Evolutionary conservation across 2,797 vertebrate species (phyloP).

Genomic region (Microctenopoma stevenorrisi): DNA sequence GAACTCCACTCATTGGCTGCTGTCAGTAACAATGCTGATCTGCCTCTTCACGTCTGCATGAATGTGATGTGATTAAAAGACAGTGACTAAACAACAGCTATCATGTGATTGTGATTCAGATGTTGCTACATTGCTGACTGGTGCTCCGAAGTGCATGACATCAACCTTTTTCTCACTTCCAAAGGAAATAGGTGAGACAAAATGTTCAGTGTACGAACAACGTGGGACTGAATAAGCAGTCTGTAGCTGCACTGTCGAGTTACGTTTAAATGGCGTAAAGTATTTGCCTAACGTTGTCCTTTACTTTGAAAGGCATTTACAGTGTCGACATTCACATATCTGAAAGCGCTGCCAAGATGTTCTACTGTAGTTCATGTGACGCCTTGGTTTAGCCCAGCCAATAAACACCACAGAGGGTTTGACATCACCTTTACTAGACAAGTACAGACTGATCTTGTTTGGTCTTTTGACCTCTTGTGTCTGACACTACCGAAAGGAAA

Average conservation of each 20-base stretch:
- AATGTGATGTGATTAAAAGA: neutral
- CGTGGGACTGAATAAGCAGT: neutral
- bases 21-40: neutral
- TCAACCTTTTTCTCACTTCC: neutral
- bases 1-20: too few relatives aligned
- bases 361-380: neutral
- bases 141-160: neutral
- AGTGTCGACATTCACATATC: neutral
- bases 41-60: neutral
- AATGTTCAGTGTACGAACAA: neutral
- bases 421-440: conserved; percentile 2
- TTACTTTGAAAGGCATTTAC: conserved; percentile 5
- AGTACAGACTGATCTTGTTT: conserved; percentile 5
- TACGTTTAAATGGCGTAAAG: too few relatives aligned
- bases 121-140: neutral
- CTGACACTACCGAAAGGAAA: conserved; percentile 35
- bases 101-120: neutral
- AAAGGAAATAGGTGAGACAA: neutral
- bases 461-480: conserved; percentile 38
- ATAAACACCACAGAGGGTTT: neutral
- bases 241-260: neutral
- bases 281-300: neutral
- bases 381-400: conserved; percentile 6
- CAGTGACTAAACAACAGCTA: neutral
- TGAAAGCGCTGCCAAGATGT: neutral